Evolutionary conservation across 2,113 vertebrate species (phyloP).

Genomic region (Motacilla alba): DNA sequence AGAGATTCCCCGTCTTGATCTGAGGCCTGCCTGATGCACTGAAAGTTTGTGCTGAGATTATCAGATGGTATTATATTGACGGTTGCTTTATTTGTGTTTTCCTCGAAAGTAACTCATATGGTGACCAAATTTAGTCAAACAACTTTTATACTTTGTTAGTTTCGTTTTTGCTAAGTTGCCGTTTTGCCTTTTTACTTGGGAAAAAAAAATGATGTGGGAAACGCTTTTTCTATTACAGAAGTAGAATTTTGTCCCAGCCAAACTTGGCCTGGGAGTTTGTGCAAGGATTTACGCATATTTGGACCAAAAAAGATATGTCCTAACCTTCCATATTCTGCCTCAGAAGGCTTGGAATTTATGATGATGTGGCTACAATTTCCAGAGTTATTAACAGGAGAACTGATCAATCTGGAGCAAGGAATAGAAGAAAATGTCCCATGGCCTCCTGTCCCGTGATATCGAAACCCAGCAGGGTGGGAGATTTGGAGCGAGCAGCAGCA

Average conservation of each 20-base stretch:
- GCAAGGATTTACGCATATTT: background rate
- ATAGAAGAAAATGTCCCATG: too few species aligned
- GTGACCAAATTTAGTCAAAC: background rate
- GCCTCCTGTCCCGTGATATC: rapidly evolving
- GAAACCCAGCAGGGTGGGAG: background rate
- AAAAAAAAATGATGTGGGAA: background rate
- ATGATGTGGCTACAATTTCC: background rate
- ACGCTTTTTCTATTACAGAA: background rate
- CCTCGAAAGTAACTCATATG: background rate
- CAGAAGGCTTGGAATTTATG: background rate
- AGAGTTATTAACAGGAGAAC: background rate
- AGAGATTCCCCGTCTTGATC: background rate
- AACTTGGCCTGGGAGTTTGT: background rate
- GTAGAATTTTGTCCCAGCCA: background rate
- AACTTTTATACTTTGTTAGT: background rate
- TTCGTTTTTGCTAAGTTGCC: background rate
- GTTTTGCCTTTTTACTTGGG: background rate
- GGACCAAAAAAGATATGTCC: background rate
- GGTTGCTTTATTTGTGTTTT: background rate
- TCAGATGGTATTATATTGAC: background rate
- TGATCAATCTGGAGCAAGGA: background rate
- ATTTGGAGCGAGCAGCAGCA: background rate
- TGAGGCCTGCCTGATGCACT: background rate
- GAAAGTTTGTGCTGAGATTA: background rate
- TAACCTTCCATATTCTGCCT: background rate